Conservation (phyloP, 2,888 invertebrate genomes). For the Prenolepis imparis region DNA sequence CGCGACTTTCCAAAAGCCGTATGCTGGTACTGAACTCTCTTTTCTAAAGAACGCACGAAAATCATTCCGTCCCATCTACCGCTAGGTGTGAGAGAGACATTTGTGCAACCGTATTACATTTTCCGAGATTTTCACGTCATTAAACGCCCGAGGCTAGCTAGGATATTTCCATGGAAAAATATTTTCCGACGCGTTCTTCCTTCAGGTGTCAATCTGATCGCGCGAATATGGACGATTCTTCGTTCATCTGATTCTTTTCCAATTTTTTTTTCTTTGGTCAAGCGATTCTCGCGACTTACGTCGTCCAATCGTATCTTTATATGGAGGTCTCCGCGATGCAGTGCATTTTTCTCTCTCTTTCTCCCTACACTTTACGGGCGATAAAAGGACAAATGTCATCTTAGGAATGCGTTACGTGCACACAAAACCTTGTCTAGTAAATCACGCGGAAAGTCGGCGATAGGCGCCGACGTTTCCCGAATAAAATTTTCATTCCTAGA, state of each 20-base stretch:
- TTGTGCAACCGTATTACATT: neutral
- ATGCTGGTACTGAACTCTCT: neutral
- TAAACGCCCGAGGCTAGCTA: neutral
- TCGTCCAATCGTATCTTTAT: neutral
- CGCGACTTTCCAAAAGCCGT: conserved; percentile 10
- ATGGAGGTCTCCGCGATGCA: neutral
- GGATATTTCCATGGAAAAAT: conserved; percentile 1
- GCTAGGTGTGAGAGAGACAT: neutral
- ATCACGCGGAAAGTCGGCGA: conserved; percentile 45
- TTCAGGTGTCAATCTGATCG: neutral
- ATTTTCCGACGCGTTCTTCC: neutral
- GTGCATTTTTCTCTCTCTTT: neutral
- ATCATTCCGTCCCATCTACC: neutral
- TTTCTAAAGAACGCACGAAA: neutral
- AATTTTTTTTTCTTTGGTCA: neutral
- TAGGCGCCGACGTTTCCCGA: conserved; percentile 23
- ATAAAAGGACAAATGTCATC: conserved; percentile 30
- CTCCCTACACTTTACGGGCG: neutral
- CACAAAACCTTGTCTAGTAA: conserved; percentile 40
- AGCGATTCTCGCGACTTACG: neutral
- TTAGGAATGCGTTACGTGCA: conserved; percentile 21
- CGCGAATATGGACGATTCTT: neutral
- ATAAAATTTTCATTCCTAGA: conserved; percentile 14
- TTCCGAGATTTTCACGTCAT: conserved; percentile 24
- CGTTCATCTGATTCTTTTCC: neutral